phyloP scores from a whole-genome alignment of 2,888 invertebrate genomes.

The Sussaba pulchella region DNA sequence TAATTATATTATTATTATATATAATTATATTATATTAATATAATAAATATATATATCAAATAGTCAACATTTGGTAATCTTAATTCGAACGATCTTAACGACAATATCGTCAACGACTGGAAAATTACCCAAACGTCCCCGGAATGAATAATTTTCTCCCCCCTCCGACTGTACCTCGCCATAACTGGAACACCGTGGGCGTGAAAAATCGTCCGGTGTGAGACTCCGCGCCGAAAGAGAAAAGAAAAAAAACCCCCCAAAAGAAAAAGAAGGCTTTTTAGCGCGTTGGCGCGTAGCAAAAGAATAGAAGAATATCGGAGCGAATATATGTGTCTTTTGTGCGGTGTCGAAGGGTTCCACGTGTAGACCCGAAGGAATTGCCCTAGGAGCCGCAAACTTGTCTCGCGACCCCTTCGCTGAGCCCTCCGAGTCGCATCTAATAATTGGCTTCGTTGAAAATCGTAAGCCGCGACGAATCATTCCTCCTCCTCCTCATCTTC shows the following conservation, averaged over 20 bases:
- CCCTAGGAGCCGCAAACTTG: conserved; percentile 60
- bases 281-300: conserved; percentile 28
- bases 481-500: conserved; percentile 33
- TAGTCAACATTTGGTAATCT: no score
- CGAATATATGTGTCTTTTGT: conserved; percentile 76
- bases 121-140: no score
- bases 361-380: conserved; percentile 51
- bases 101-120: no score
- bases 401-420: conserved; percentile 56
- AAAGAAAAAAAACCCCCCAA: background rate
- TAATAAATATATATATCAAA: no score
- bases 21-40: no score
- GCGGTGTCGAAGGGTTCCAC: conserved; percentile 61
- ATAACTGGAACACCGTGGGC: conserved; percentile 7
- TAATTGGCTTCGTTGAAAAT: conserved; percentile 84
- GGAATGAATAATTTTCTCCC: background rate
- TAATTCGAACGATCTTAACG: no score
- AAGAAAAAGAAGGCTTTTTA: conserved; percentile 7
- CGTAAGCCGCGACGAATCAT: conserved; percentile 83
- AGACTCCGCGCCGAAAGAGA: background rate
- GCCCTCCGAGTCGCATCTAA: conserved; percentile 80
- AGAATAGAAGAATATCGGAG: conserved; percentile 34
- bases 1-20: no score
- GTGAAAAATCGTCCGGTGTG: conserved; percentile 13
- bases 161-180: background rate